Evolutionary conservation across 2,888 invertebrate species (phyloP).

Genomic region (Drosophila imparisetae): DNA sequence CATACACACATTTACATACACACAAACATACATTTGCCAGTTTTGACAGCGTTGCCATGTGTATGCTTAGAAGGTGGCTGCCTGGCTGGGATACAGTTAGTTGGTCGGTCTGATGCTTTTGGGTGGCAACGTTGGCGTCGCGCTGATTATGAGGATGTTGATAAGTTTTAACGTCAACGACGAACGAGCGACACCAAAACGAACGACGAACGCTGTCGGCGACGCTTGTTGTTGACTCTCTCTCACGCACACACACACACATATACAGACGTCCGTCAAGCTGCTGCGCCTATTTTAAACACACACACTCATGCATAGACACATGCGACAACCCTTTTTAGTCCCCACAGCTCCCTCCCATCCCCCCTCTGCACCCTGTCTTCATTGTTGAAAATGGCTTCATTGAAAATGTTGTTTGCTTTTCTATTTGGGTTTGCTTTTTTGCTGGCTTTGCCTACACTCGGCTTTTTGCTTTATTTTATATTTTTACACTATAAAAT

Average conservation of each 20-base stretch:
- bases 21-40: slow-evolving; percentile 16
- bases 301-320: slow-evolving; percentile 27
- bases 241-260: slow-evolving; percentile 20
- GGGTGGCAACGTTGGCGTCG: slow-evolving; percentile 65
- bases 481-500: slow-evolving; percentile 80
- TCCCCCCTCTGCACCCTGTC: background rate
- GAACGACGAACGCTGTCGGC: slow-evolving; percentile 51
- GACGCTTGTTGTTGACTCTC: slow-evolving; percentile 46
- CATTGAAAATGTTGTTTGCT: slow-evolving; percentile 81
- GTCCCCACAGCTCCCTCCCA: slow-evolving; percentile 16
- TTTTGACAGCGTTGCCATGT: slow-evolving; percentile 63
- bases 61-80: slow-evolving; percentile 49
- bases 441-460: slow-evolving; percentile 47
- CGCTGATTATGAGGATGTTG: slow-evolving; percentile 81
- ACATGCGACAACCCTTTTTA: slow-evolving; percentile 67
- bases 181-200: slow-evolving; percentile 43
- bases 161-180: slow-evolving; percentile 71
- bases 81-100: slow-evolving; percentile 10
- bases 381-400: slow-evolving; percentile 73
- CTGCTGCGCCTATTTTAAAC: slow-evolving; percentile 74
- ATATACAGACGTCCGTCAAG: slow-evolving; percentile 55
- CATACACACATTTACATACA: slow-evolving; percentile 10
- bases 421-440: slow-evolving; percentile 76
- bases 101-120: slow-evolving; percentile 34
- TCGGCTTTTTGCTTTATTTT: slow-evolving; percentile 67